Evolutionary conservation across 2,113 vertebrate species (phyloP).

Genomic region (Heterochromis multidens): DNA sequence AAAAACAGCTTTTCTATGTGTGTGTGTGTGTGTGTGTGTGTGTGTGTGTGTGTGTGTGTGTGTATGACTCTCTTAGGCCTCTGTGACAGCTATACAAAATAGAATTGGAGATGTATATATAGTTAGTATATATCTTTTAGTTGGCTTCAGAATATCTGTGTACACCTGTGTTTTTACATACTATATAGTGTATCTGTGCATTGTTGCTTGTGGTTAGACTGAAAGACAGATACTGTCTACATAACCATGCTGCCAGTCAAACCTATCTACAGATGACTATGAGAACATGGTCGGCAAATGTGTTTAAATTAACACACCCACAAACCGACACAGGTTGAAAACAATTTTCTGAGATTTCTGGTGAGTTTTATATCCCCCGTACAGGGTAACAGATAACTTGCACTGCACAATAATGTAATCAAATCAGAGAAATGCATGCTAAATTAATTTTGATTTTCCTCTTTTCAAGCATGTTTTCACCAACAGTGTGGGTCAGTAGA

Average conservation of each 20-base stretch:
- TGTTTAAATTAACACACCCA: background rate
- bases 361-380: rapidly evolving
- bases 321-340: background rate
- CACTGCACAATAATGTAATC: background rate
- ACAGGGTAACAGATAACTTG: background rate
- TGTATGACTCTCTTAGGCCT: no score
- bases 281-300: no score
- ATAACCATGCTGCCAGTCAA: background rate
- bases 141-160: background rate
- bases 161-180: background rate
- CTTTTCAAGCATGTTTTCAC: background rate
- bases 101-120: background rate
- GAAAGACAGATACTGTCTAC: background rate
- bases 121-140: no score
- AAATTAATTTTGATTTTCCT: background rate
- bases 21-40: no score
- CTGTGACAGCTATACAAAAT: background rate
- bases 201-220: background rate
- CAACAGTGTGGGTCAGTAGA: background rate
- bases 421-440: background rate
- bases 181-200: no score
- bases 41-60: no score
- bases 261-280: background rate
- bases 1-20: no score
- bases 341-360: rapidly evolving